Evolutionary conservation across 2,113 vertebrate genomes (phyloP).

Genomic region (Pan paniscus): DNA sequence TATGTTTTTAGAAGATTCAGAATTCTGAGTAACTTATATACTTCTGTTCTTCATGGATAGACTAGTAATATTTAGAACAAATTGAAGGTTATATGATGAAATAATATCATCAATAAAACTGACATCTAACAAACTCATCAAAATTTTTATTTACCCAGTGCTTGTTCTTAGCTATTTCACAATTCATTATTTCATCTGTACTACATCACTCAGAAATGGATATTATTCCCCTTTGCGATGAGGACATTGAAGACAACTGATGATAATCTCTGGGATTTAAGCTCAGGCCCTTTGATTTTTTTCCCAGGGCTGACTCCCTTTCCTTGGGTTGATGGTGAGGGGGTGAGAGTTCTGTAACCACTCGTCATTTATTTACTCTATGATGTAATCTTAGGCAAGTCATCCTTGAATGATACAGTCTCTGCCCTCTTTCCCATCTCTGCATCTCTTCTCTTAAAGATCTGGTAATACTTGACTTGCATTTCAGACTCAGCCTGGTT

Average conservation of each 20-base stretch:
- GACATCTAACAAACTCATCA: not conserved
- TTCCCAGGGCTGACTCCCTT: too few relatives aligned
- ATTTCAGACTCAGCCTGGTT: not conserved
- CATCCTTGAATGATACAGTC: not conserved
- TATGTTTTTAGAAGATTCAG: not conserved
- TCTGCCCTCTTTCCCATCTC: not conserved
- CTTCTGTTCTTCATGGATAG: not conserved
- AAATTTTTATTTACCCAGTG: not conserved
- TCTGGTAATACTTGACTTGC: not conserved
- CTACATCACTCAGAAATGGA: fast-evolving
- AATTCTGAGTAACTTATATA: not conserved
- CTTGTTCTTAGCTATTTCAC: not conserved
- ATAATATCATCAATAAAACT: not conserved
- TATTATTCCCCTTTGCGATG: not conserved
- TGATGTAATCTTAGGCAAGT: not conserved
- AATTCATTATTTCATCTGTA: not conserved
- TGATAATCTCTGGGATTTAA: not conserved
- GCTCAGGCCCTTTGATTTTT: not conserved
- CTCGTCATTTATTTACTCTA: not conserved
- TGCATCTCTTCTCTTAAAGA: not conserved
- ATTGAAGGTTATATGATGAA: not conserved
- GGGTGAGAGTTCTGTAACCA: not conserved
- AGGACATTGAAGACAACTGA: not conserved
- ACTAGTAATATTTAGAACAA: not conserved
- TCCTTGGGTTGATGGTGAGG: not conserved